These are phyloP conservation scores for Corvus cornix DNA, from an alignment of 2,113 vertebrate species.

Conservation along the genomic window DNA sequence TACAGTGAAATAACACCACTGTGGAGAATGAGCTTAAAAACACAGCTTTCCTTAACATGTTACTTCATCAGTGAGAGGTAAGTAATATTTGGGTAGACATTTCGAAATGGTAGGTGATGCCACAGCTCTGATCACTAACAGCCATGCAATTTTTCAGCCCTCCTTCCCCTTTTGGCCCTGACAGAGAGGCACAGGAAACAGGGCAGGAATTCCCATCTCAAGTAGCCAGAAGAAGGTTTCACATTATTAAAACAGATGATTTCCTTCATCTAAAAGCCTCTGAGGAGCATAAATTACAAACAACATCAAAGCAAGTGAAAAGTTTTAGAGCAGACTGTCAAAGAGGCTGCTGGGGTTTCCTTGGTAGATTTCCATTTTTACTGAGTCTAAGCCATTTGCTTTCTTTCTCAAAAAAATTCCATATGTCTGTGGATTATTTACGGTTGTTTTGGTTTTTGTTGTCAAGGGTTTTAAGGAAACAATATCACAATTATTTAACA, in stretches of 20 bases:
- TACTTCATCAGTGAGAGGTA: background rate
- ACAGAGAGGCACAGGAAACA: constrained; percentile 42
- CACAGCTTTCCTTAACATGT: background rate
- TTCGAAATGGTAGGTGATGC: background rate
- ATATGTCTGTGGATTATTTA: constrained; percentile 57
- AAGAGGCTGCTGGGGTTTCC: constrained; percentile 47
- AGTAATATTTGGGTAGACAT: background rate
- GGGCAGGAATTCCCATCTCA: constrained; percentile 48
- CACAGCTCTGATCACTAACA: background rate
- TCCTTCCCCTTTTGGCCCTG: background rate
- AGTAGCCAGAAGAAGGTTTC: constrained; percentile 44
- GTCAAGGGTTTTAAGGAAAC: constrained; percentile 53
- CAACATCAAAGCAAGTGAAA: constrained; percentile 24
- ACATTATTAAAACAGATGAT: constrained; percentile 65
- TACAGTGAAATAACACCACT: constrained; percentile 24
- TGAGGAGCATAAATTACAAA: constrained; percentile 61
- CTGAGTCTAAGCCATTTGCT: constrained; percentile 38
- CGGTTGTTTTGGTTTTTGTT: constrained; percentile 40
- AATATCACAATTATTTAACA: constrained; percentile 22
- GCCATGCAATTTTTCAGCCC: background rate
- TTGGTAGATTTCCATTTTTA: constrained; percentile 43
- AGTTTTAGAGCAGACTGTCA: constrained; percentile 20
- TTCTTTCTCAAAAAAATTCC: constrained; percentile 57
- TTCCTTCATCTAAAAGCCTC: constrained; percentile 55
- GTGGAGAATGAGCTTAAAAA: constrained; percentile 39